Percentiles rank a stretch among this genome's conserved stretches.
These are phyloP conservation scores for Alosa sapidissima DNA, from an alignment of 2,797 vertebrate genomes.

Conservation along the genomic window DNA sequence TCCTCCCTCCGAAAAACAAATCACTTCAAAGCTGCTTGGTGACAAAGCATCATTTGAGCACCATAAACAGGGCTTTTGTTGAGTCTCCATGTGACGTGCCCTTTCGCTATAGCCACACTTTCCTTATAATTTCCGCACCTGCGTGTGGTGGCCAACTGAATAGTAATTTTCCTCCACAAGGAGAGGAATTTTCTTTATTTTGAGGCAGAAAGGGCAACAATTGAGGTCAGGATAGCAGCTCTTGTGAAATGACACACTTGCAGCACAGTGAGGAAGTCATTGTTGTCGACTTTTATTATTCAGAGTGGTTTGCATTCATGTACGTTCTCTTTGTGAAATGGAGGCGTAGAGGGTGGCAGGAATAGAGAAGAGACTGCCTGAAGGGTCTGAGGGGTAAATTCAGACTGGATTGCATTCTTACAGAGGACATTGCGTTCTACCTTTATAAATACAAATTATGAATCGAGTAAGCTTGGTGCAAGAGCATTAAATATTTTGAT, in stretches of 20 bases:
- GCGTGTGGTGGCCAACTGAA: not conserved
- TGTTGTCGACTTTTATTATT: not conserved
- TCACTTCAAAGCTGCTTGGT: not conserved
- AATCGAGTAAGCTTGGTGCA: not conserved
- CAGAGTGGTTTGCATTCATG: constrained; percentile 5
- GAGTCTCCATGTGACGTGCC: not conserved
- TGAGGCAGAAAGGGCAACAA: not conserved
- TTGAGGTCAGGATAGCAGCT: not conserved
- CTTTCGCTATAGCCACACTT: not conserved
- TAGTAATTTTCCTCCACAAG: not conserved
- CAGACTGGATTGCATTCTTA: not conserved
- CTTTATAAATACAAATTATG: not conserved
- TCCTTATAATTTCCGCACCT: not conserved
- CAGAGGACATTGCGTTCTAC: not conserved
- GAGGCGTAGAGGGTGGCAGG: not conserved
- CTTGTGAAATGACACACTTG: not conserved
- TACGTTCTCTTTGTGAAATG: not conserved
- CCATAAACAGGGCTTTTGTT: constrained; percentile 19
- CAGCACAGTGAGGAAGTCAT: not conserved
- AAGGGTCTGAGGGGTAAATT: not conserved
- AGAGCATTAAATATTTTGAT: not conserved
- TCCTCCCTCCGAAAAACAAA: not conserved
- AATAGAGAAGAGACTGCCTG: not conserved
- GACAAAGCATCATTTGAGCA: constrained; percentile 28
- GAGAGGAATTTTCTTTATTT: not conserved